Conservation (phyloP, 2,888 invertebrate genomes). For the Leucophora obtusa region DNA sequence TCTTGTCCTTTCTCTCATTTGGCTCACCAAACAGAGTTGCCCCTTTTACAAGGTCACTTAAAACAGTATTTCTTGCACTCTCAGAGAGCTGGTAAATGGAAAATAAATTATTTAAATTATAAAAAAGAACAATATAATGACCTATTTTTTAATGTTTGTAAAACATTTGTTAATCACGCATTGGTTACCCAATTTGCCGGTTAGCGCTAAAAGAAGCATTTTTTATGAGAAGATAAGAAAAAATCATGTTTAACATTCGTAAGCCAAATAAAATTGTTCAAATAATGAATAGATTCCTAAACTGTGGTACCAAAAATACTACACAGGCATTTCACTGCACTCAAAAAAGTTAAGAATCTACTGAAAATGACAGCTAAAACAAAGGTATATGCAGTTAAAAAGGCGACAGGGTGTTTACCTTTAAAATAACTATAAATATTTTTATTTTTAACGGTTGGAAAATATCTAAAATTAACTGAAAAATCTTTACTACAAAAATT, state of each 20-base stretch:
- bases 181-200: background rate
- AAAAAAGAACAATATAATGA: background rate
- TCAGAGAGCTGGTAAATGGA: background rate
- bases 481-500: too few species aligned
- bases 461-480: too few species aligned
- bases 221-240: background rate
- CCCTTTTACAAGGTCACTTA: constrained; percentile 21
- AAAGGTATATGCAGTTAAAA: too few species aligned
- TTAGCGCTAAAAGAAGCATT: constrained; percentile 5
- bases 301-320: too few species aligned
- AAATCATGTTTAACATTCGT: background rate
- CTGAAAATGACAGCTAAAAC: too few species aligned
- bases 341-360: too few species aligned
- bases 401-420: too few species aligned
- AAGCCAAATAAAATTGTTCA: too few species aligned
- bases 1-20: background rate
- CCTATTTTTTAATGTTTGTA: background rate
- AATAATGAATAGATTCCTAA: too few species aligned
- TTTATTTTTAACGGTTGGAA: too few species aligned
- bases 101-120: background rate
- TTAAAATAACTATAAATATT: too few species aligned
- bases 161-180: background rate
- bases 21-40: constrained; percentile 8
- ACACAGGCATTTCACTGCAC: too few species aligned
- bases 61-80: background rate